Conservation (phyloP, 2,888 invertebrate genomes). For the Drosophila kokeensis region DNA sequence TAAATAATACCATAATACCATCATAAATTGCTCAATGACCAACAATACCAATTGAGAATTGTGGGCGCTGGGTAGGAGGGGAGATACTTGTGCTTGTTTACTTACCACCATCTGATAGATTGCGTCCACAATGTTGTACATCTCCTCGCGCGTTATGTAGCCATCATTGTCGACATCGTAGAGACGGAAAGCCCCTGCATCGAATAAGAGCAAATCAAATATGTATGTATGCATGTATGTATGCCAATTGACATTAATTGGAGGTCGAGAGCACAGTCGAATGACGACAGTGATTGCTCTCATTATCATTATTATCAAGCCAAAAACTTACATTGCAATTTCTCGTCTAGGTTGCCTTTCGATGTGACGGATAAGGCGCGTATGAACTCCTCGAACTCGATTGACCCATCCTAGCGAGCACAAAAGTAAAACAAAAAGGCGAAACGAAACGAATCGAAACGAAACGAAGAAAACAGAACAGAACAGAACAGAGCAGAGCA, state of each 20-base stretch:
- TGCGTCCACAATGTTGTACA: conserved; percentile 98
- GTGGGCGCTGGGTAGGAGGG: background rate
- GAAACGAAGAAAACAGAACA: conserved; percentile 29
- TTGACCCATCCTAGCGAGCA: conserved; percentile 94
- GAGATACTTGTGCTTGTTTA: conserved; percentile 65
- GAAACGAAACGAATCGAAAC: conserved; percentile 24
- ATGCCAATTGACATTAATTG: conserved; percentile 51
- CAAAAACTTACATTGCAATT: conserved; percentile 96
- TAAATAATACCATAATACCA: conserved; percentile 25
- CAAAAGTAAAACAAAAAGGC: conserved; percentile 28
- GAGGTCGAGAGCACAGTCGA: background rate
- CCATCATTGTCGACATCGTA: conserved; percentile 99
- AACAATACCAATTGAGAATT: background rate
- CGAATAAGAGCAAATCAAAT: conserved; percentile 13
- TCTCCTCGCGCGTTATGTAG: conserved; percentile 97
- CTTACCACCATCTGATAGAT: conserved; percentile 99
- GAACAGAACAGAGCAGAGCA: conserved; percentile 31
- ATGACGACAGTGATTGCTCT: conserved; percentile 27
- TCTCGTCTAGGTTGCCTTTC: conserved; percentile 98
- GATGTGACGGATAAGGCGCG: conserved; percentile 99
- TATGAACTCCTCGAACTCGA: conserved; percentile 99
- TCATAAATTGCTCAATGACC: conserved; percentile 11
- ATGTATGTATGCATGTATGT: background rate
- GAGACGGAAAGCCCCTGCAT: conserved; percentile 95
- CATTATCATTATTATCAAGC: conserved; percentile 16